These are phyloP conservation scores for Fundulus diaphanus DNA, from an alignment of 2,797 vertebrate species.

Conservation along the genomic window DNA sequence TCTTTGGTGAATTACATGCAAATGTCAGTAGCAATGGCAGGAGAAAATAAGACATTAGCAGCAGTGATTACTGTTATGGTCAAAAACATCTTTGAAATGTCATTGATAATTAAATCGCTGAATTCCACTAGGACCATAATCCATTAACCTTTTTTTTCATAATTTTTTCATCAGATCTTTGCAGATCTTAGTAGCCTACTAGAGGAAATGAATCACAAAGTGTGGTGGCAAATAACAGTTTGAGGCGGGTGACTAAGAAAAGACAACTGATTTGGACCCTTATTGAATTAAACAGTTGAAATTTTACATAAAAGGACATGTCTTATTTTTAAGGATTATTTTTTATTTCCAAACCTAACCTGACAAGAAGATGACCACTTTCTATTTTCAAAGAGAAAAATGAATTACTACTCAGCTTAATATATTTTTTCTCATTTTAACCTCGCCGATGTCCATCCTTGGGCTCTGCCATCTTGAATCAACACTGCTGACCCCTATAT, in stretches of 20 bases:
- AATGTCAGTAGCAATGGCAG: neutral
- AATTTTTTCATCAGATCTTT: neutral
- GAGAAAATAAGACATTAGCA: neutral
- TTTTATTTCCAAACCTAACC: neutral
- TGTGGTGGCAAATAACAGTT: neutral
- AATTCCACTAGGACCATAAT: neutral
- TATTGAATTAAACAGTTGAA: too few relatives aligned
- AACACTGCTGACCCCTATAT: neutral
- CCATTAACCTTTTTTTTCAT: neutral
- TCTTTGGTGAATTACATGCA: neutral
- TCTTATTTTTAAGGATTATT: neutral
- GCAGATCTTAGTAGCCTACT: too few relatives aligned
- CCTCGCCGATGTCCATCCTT: neutral
- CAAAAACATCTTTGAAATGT: constrained; percentile 1
- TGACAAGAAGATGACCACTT: neutral
- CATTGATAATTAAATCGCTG: neutral
- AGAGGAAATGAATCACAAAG: too few relatives aligned
- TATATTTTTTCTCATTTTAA: neutral
- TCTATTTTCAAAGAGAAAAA: neutral
- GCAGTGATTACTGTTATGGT: neutral
- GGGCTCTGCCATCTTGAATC: neutral
- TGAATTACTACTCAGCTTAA: neutral
- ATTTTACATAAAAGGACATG: neutral
- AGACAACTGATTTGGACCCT: neutral
- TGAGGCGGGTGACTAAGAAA: neutral